Conservation (phyloP, 2,113 vertebrate genomes). For the Istiophorus platypterus region DNA sequence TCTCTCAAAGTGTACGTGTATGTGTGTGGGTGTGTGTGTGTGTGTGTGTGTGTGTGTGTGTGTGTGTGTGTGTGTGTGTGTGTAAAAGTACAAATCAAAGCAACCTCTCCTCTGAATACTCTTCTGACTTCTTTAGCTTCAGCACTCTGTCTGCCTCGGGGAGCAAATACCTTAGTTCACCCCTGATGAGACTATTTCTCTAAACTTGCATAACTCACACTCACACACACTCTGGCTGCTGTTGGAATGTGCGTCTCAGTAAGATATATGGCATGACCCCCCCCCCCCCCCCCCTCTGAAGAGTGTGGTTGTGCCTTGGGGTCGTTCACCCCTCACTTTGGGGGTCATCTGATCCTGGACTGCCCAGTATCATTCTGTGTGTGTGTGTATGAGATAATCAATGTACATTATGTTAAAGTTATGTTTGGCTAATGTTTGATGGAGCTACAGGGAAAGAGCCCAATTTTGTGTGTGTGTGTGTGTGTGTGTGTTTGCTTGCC, state of each 20-base stretch:
- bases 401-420: slow-evolving; percentile 19
- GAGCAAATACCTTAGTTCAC: slow-evolving; percentile 30
- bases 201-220: background rate
- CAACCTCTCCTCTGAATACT: background rate
- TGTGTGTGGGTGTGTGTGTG: background rate
- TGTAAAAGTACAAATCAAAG: background rate
- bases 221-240: background rate
- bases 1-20: background rate
- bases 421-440: slow-evolving; percentile 41
- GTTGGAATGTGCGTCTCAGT: slow-evolving; percentile 40
- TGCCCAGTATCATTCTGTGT: background rate
- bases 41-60: background rate
- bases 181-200: background rate
- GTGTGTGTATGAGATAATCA: slow-evolving; percentile 8
- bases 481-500: slow-evolving; percentile 16
- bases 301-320: slow-evolving; percentile 32
- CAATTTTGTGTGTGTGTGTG: slow-evolving; percentile 18
- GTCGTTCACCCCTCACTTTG: slow-evolving; percentile 28
- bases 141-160: slow-evolving; percentile 10
- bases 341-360: slow-evolving; percentile 43
- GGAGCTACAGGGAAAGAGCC: background rate
- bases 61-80: background rate
- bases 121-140: background rate
- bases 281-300: background rate
- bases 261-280: slow-evolving; percentile 13